Evolutionary conservation across 2,888 invertebrate species (phyloP).

Genomic region (Lathronympha strigana): DNA sequence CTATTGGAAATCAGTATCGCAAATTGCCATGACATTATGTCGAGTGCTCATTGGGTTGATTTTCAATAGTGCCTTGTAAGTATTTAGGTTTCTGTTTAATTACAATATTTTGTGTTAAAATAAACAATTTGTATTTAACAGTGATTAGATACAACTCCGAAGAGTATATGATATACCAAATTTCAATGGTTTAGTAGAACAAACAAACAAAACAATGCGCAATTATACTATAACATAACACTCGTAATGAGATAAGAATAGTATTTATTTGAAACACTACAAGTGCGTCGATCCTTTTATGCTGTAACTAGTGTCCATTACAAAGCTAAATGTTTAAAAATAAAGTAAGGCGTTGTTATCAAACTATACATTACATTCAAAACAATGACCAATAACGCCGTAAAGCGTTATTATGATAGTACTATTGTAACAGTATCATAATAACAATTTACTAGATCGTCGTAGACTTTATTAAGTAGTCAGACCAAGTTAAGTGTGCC

Average conservation of each 20-base stretch:
- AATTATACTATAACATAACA: conserved; percentile 51
- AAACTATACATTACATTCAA: conserved; percentile 32
- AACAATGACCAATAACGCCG: conserved; percentile 43
- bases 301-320: conserved; percentile 30
- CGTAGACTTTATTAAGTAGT: conserved; percentile 16
- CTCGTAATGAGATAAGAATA: conserved; percentile 61
- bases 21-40: background rate
- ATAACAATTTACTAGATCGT: conserved; percentile 14
- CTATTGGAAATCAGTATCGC: background rate
- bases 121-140: background rate
- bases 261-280: conserved; percentile 58
- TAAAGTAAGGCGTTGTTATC: conserved; percentile 22
- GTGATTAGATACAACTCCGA: background rate
- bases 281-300: conserved; percentile 56
- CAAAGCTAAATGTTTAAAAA: conserved; percentile 25
- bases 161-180: background rate
- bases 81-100: too few relatives aligned
- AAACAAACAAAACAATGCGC: conserved; percentile 38
- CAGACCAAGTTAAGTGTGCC: too few relatives aligned
- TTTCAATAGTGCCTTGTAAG: background rate
- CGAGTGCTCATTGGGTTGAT: background rate
- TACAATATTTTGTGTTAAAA: too few relatives aligned
- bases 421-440: conserved; percentile 26
- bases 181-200: conserved; percentile 7
- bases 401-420: conserved; percentile 33